Evolutionary conservation across 1,140 invertebrate genomes (phyloP), one percentile per base, ranked within the genome.

Genomic region (Diuraphis noxia): DNA sequence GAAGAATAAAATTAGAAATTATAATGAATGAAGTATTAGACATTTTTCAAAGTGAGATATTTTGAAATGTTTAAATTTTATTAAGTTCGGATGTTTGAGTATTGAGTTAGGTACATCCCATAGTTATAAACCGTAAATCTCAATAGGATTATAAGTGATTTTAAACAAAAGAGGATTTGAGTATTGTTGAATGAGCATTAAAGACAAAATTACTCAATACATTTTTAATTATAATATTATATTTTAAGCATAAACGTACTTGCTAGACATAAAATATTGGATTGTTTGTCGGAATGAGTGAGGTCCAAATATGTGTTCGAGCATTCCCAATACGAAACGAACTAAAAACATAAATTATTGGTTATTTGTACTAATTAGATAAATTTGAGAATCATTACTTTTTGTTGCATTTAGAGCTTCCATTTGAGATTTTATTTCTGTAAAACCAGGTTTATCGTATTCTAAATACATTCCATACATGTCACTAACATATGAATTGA

Each of bases 281-380:
- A 98, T 93, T 25, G 96, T 97, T 92, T 95, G 95, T 92, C 95
- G 96, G 93, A 99, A 98, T 1, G 96, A 96, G 9, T 95, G 94
- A 85, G 96, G 95, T 9, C 97, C 97, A 17, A 99, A 94, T 9
- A 97, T 98, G 92, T 97, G 96, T 93, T 97, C 97, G 93, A 99
- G 96, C 98, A 99, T 99, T 77, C 98, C 95, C 93, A 99, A 97
- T 21, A 99, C 95, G n/a, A 98, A 95, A 92, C 97, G 97, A n/a
- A 97, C 96, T 96, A 94, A 87, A 93, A 94, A 91, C 72, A 88
- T n/a, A 30, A 91, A 93, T 56, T 0, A 21, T 92, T 23, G 8
- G 23, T 56, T 9, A 36, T 52, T 87, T 56, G 4, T 38, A 87
- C 1, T 10, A 2, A 56, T 56, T 40, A 30, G 8, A 13, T 30